Conservation (phyloP, 2,797 vertebrate species). For the Smutsia gigantea region DNA sequence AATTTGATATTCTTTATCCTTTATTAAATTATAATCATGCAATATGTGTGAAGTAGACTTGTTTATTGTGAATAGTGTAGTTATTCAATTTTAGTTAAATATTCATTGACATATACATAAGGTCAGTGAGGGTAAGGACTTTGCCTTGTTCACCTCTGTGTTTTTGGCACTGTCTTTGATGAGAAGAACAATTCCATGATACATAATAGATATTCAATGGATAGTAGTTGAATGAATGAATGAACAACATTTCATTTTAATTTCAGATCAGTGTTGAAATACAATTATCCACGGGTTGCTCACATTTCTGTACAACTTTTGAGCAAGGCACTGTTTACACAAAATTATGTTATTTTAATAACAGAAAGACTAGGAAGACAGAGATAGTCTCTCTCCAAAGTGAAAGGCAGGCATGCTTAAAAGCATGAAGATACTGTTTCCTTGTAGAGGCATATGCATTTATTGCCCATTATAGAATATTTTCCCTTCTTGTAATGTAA, state of each 20-base stretch:
- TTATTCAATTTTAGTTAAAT: background rate
- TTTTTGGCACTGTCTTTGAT: background rate
- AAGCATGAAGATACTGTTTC: background rate
- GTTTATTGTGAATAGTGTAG: background rate
- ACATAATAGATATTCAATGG: background rate
- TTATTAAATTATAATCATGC: background rate
- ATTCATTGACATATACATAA: background rate
- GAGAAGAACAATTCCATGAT: background rate
- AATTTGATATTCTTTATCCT: background rate
- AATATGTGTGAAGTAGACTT: background rate
- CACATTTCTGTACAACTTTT: background rate
- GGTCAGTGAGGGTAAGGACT: background rate
- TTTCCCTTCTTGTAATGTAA: background rate
- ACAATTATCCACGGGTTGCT: background rate
- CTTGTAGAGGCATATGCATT: background rate
- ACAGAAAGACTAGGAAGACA: background rate
- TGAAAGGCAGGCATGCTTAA: background rate
- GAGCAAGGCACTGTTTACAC: background rate
- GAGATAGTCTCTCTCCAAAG: background rate
- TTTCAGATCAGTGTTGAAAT: background rate
- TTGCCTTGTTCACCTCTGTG: background rate
- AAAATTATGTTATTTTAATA: background rate
- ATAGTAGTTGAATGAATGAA: background rate
- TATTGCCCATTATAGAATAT: background rate
- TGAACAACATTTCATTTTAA: background rate